Base-by-base conservation (phyloP, 1,140 invertebrate species). In the Drosophila subpulchrella region DNA sequence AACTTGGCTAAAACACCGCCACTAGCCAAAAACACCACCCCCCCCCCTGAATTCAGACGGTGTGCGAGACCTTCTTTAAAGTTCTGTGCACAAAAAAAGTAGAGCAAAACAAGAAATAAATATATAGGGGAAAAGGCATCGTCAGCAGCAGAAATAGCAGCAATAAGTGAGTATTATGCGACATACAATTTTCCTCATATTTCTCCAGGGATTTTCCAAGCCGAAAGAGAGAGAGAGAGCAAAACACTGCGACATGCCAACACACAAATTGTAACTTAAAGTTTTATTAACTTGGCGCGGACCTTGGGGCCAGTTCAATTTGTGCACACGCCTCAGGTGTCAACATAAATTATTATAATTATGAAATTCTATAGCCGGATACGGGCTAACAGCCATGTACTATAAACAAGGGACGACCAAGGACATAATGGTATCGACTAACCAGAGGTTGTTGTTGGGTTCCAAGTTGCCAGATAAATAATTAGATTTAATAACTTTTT, bases 321-420 rank as follows among this genome's bases (percentile, higher is more conserved):
- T 82, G 78, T 67, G 63, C 62, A 68, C 75, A 75, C 72, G 83
- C 84, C 83, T 89, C 83, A 88, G 83, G 83, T 88, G 83, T 88
- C 83, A 79, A 83, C 83, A 88, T 88, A 88, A 88, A 88, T 89
- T 80, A 79, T 68, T 80, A 83, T 83, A 88, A 88, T 88, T 88
- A 88, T 89, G 80, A 89, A 88, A 86, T 66, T 88, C 79, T 73
- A 76, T 56, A 75, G 60, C 53, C 46, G 62, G 48, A 66, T 50
- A 42, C 39, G 36, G 36, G 17, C 39, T 12, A 5, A 53, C 32
- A 39, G 41, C 38, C n/a, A 44, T 55, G 36, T 48, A 66, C 27
- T 6, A 47, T 41, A 46, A 53, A 41, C 38, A 66, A 20, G 1
- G 13, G 32, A 68, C 65, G 66, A 32, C 36, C 5, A 66, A 54